Conservation (phyloP, 2,888 invertebrate species). For the Trissolcus japonicus region DNA sequence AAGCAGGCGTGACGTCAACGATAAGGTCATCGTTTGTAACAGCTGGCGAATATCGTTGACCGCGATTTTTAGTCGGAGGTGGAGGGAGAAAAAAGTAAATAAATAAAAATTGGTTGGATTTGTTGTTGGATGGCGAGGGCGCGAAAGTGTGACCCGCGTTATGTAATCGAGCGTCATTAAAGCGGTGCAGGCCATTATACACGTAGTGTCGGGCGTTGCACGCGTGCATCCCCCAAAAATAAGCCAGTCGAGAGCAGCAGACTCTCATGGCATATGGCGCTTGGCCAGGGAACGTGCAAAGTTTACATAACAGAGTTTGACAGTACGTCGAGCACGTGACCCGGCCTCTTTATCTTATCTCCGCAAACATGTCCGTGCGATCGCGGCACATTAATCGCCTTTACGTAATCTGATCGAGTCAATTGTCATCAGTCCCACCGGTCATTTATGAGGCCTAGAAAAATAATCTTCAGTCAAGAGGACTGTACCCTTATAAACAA, state of each 20-base stretch:
- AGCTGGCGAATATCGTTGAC: neutral
- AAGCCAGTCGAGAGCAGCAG: conserved; percentile 29
- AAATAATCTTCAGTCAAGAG: too few relatives aligned
- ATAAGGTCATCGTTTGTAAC: neutral
- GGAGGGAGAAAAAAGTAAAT: too few relatives aligned
- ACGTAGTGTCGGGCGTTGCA: conserved; percentile 19
- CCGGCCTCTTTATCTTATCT: conserved; percentile 68
- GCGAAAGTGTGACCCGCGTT: neutral
- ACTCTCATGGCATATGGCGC: conserved; percentile 64
- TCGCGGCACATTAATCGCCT: conserved; percentile 63
- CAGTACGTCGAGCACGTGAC: conserved; percentile 72
- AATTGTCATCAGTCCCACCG: conserved; percentile 49
- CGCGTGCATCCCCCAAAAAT: conserved; percentile 55
- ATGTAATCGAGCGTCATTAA: neutral
- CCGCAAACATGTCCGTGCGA: conserved; percentile 62
- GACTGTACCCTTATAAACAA: too few relatives aligned
- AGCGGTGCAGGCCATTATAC: neutral
- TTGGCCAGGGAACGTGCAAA: conserved; percentile 68
- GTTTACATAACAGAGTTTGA: conserved; percentile 76
- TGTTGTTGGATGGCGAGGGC: too few relatives aligned
- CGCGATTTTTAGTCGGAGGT: neutral
- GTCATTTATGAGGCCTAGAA: conserved; percentile 12
- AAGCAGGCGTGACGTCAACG: too few relatives aligned
- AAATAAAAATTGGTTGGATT: too few relatives aligned
- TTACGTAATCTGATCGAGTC: conserved; percentile 65